A percentile compares a stretch with the other conserved stretches of the same genome.
Conservation (phyloP, 2,113 vertebrate genomes). For the Amblyornis subalaris region DNA sequence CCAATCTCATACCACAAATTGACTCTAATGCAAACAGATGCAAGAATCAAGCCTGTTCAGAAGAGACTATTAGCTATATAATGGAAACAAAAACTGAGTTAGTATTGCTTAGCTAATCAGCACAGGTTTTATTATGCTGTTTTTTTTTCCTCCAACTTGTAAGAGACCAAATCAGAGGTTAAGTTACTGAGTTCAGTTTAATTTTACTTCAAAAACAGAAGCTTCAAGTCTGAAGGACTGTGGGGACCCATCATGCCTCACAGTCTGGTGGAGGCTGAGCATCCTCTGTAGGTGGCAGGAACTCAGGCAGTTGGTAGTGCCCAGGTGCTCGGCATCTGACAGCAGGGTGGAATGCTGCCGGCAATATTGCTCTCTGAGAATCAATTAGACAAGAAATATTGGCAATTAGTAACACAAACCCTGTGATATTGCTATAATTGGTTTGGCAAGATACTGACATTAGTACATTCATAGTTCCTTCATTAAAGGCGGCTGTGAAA, state of each 20-base stretch:
- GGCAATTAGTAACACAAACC: not conserved
- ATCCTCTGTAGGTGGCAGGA: not conserved
- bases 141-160: not conserved
- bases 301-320: not conserved
- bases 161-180: not conserved
- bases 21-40: constrained; percentile 61
- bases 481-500: not conserved
- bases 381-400: not conserved
- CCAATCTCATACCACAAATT: constrained; percentile 51
- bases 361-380: not conserved
- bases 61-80: constrained; percentile 38
- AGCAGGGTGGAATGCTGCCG: not conserved
- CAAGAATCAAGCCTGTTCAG: constrained; percentile 46
- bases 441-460: not conserved
- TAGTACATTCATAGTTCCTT: not conserved
- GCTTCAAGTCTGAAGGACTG: not conserved
- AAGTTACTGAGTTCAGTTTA: constrained; percentile 5
- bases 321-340: not conserved
- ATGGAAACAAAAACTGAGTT: constrained; percentile 47
- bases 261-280: not conserved
- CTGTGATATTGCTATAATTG: not conserved
- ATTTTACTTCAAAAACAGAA: not conserved
- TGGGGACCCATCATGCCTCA: not conserved
- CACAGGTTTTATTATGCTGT: constrained; percentile 7
- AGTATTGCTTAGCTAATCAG: constrained; percentile 53